Conservation (phyloP, 2,113 vertebrate species). For the Cavia aperea region DNA sequence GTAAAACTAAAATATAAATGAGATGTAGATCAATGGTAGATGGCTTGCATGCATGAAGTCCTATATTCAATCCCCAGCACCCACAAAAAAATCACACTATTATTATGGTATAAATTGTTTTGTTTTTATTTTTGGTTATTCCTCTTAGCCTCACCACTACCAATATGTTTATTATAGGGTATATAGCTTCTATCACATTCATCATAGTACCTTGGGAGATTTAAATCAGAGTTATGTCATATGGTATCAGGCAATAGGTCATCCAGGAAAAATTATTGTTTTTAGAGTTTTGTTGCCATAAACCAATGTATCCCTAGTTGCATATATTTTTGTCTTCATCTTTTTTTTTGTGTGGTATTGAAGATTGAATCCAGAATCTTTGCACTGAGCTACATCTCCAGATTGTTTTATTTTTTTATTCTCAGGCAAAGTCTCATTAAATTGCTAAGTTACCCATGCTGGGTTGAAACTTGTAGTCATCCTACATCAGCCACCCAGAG, state of each 20-base stretch:
- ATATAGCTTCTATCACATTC: not conserved
- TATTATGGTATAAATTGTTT: not conserved
- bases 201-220: not conserved
- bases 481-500: not conserved
- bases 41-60: not conserved
- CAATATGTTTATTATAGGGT: constrained; percentile 16
- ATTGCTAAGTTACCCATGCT: not conserved
- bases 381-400: not conserved
- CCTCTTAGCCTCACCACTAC: not conserved
- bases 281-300: constrained; percentile 28
- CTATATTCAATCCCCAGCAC: not conserved
- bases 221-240: not conserved
- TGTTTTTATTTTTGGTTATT: not conserved
- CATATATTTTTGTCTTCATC: constrained; percentile 7
- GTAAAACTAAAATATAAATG: constrained; percentile 7
- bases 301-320: not conserved
- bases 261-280: not conserved
- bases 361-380: not conserved
- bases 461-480: not conserved
- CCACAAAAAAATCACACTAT: not conserved
- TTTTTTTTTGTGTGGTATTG: not conserved
- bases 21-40: not conserved
- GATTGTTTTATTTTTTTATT: not conserved
- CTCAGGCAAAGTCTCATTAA: not conserved
- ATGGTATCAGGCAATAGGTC: not conserved